Base-by-base conservation (phyloP, 1,140 invertebrate species). In the Muscidifurax raptorellus region DNA sequence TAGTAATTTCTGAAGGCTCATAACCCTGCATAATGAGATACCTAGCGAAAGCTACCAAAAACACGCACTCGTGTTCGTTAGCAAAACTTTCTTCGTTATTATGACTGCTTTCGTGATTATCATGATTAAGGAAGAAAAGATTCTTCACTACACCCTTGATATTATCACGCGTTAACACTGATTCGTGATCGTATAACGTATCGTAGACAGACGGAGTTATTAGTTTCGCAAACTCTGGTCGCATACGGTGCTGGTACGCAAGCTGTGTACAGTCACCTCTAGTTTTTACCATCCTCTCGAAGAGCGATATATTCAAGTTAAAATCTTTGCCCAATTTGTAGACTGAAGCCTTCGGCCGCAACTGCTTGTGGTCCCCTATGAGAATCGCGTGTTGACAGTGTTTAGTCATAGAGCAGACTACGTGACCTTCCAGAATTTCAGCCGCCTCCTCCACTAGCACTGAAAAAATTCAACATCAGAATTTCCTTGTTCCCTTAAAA, bases 261-360 rank as follows among this genome's bases (percentile, higher is more conserved):
- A 77, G 30, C 28, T 47, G 36, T 15, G n/a, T 13, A 30, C 75
- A 77, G 25, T 77, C 28, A 2, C 44, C 44, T 12, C 44, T 47
- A 25, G 47, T 47, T 15, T 18, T 77, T 3, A 52, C 47, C 75
- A 77, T 67, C 32, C 77, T 64, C 28, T 79, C 77, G n/a, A 79
- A 79, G 10, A 79, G 59, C 6, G 77, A 79, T 40, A 79, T 28
- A 79, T 79, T 66, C 12, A 79, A 66, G 10, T 79, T 79, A 30
- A 66, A 79, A 13, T 79, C 64, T 22, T 15, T 66, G 15, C 77
- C 77, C n/a, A 79, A 36, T 66, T 79, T 59, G 40, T 66, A 79
- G 15, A 66, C 59, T 2, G 27, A 32, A 7, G 59, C 7, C n/a
- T 79, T 79, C 3, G 77, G 77, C 1, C 75, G 36, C 47, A 77